phyloP scores from a whole-genome alignment of 92 coral and sea anemone species.

The Phenganax marumi region DNA sequence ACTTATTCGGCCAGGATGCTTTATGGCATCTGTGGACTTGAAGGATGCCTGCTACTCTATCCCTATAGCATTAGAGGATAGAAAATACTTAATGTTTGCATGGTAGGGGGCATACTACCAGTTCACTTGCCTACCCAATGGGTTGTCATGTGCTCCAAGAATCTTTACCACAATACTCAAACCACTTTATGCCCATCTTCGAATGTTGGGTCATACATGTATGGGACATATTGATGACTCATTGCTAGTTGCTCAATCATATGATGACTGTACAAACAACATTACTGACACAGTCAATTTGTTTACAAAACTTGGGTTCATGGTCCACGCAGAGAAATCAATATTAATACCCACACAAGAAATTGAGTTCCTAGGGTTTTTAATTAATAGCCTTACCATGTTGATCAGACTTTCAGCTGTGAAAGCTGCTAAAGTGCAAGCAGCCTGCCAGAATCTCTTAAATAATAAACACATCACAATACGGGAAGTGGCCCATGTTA shows the following conservation, averaged over 20 bases:
- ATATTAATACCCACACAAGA: not conserved
- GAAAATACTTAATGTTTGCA: not conserved
- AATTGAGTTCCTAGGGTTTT: not conserved
- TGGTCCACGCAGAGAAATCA: not conserved
- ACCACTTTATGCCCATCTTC: not conserved
- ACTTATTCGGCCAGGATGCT: slow-evolving; percentile 7
- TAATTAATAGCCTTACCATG: not conserved
- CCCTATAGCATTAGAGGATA: not conserved
- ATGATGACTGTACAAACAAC: not conserved
- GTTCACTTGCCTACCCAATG: slow-evolving; percentile 36
- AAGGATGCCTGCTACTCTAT: slow-evolving; percentile 12
- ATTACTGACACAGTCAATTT: not conserved
- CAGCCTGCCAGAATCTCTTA: slow-evolving; percentile 29
- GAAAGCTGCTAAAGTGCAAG: slow-evolving; percentile 3
- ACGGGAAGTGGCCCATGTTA: slow-evolving; percentile 41
- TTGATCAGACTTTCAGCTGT: not conserved
- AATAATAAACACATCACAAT: not conserved
- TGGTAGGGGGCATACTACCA: slow-evolving; percentile 19
- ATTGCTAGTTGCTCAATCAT: not conserved
- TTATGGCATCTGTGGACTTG: slow-evolving; percentile 11
- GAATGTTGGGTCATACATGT: not conserved
- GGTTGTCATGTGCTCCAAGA: not conserved
- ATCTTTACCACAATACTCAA: not conserved
- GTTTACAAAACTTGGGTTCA: not conserved
- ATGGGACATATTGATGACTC: slow-evolving; percentile 11